Percentiles rank a stretch among this genome's conserved stretches.
These are phyloP conservation scores for Choristoneura rosaceana DNA, from an alignment of 2,888 invertebrate genomes.

Conservation along the genomic window DNA sequence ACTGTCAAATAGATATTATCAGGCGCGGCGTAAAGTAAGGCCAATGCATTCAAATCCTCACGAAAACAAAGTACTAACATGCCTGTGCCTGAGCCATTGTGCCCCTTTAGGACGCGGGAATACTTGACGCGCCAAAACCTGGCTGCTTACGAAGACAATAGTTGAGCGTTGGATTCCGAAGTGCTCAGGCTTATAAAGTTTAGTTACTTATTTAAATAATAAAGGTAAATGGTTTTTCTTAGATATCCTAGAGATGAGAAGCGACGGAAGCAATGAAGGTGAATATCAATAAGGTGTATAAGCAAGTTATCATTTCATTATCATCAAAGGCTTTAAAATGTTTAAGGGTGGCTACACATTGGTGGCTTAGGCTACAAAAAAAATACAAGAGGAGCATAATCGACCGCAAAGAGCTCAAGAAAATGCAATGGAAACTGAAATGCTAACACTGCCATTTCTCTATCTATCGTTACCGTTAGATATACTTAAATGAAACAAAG, in stretches of 20 bases:
- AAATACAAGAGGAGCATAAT: background rate
- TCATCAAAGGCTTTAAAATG: background rate
- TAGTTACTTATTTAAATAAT: background rate
- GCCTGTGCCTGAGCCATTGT: conserved; percentile 65
- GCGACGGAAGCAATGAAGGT: background rate
- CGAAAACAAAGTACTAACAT: conserved; percentile 61
- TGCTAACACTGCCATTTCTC: background rate
- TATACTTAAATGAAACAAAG: background rate
- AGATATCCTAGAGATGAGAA: background rate
- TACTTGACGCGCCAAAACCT: conserved; percentile 65
- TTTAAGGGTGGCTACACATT: background rate
- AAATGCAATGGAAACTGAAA: background rate
- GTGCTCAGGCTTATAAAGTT: conserved; percentile 13
- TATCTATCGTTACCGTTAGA: background rate
- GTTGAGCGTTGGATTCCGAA: conserved; percentile 47
- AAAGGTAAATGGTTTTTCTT: background rate
- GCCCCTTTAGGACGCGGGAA: conserved; percentile 60
- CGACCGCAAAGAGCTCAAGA: background rate
- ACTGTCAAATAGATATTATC: conserved; percentile 70
- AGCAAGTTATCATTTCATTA: background rate
- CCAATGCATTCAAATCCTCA: conserved; percentile 65
- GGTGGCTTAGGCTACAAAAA: background rate
- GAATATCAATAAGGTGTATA: too few species aligned
- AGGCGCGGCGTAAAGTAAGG: conserved; percentile 47
- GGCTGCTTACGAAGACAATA: conserved; percentile 59